phyloP scores from a whole-genome alignment of 2,888 invertebrate species.

The Pinctada fucata region DNA sequence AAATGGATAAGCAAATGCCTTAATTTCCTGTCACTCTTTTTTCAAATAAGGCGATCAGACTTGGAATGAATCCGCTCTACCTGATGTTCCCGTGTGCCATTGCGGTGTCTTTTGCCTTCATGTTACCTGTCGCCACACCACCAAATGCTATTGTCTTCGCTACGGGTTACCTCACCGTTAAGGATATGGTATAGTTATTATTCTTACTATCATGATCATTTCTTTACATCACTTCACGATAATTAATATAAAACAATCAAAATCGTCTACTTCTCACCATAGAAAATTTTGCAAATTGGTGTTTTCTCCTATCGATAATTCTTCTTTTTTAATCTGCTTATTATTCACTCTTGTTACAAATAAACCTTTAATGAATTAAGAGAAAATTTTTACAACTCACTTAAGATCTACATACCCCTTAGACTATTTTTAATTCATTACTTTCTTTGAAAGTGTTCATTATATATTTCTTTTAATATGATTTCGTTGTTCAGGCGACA shows the following conservation, averaged over 20 bases:
- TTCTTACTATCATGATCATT: neutral
- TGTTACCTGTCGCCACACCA: slow-evolving; percentile 95
- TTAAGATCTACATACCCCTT: too few relatives aligned
- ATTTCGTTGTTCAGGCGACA: slow-evolving; percentile 79
- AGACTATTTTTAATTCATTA: too few relatives aligned
- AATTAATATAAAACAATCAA: slow-evolving; percentile 27
- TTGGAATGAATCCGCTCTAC: slow-evolving; percentile 88
- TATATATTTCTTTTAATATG: too few relatives aligned
- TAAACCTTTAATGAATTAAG: too few relatives aligned
- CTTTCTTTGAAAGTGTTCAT: too few relatives aligned
- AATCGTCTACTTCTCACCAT: neutral
- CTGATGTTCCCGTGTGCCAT: slow-evolving; percentile 92
- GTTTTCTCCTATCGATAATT: too few relatives aligned
- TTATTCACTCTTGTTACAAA: too few relatives aligned
- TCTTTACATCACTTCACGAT: neutral
- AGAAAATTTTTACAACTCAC: too few relatives aligned
- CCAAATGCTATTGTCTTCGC: slow-evolving; percentile 94
- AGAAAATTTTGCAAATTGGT: too few relatives aligned
- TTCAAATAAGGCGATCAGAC: slow-evolving; percentile 81
- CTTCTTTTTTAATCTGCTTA: neutral
- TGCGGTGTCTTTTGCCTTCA: slow-evolving; percentile 92
- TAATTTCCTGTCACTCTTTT: too few relatives aligned
- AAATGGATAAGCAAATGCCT: too few relatives aligned
- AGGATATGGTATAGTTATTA: slow-evolving; percentile 71
- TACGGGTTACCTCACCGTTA: slow-evolving; percentile 69